phyloP scores from a whole-genome alignment of 1,140 invertebrate species.

The Rhagoletis pomonella region DNA sequence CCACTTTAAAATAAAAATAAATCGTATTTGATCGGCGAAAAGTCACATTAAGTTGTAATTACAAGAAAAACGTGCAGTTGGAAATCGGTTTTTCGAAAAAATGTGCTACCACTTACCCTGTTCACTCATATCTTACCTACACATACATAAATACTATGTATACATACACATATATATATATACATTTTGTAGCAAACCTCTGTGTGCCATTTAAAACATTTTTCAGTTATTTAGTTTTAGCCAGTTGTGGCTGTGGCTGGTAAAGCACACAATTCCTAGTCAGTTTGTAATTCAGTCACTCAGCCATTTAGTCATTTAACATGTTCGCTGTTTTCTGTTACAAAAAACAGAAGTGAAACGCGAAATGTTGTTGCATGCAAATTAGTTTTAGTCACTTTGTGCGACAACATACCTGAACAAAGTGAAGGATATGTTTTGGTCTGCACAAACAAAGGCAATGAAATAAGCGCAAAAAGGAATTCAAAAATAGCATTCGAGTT shows the following conservation, averaged over 20 bases:
- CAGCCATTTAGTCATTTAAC: neutral
- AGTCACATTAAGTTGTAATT: slow-evolving; percentile 37
- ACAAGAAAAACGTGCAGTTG: slow-evolving; percentile 24
- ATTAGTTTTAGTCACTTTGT: slow-evolving; percentile 37
- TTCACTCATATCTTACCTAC: neutral
- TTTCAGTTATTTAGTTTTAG: neutral
- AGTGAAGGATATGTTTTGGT: slow-evolving; percentile 3
- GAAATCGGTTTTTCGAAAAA: neutral
- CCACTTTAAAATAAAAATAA: neutral
- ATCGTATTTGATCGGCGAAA: slow-evolving; percentile 1
- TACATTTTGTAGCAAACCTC: neutral
- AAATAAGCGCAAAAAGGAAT: no score
- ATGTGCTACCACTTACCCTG: neutral
- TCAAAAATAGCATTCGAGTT: no score
- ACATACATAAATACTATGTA: neutral
- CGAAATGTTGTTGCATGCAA: slow-evolving; percentile 37
- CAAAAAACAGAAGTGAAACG: slow-evolving; percentile 26
- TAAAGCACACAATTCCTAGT: neutral
- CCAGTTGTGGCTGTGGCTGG: neutral
- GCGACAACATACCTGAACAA: slow-evolving; percentile 1
- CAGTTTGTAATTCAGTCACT: neutral
- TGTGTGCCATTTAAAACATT: slow-evolving; percentile 24
- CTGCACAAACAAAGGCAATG: no score
- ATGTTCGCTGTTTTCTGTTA: neutral
- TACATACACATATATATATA: neutral